Evolutionary conservation across 2,113 vertebrate genomes (phyloP).

Genomic region (Cochlearius cochlearius): DNA sequence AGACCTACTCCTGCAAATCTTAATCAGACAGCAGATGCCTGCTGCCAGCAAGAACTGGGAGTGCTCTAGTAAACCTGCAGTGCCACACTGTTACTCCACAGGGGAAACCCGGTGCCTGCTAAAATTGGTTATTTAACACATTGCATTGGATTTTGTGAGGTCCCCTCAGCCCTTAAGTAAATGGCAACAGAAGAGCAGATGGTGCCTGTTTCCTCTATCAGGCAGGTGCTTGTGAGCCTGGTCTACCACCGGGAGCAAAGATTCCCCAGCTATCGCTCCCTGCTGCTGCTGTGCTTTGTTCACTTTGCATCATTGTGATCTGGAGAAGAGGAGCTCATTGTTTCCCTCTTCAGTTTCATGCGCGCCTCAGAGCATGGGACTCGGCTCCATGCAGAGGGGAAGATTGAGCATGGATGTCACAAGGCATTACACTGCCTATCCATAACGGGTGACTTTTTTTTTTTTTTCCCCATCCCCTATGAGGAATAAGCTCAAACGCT

Average conservation of each 20-base stretch:
- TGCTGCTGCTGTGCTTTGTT: background rate
- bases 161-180: background rate
- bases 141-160: background rate
- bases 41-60: background rate
- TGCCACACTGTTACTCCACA: background rate
- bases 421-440: background rate
- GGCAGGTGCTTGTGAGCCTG: background rate
- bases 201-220: background rate
- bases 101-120: background rate
- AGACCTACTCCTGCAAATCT: constrained; percentile 31
- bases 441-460: background rate
- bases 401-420: background rate
- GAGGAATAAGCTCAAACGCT: background rate
- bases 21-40: constrained; percentile 35
- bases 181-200: background rate
- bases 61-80: background rate
- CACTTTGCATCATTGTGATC: background rate
- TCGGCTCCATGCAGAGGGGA: background rate
- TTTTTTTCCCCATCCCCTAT: rapidly evolving
- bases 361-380: rapidly evolving
- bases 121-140: background rate
- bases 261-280: background rate
- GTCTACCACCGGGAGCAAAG: background rate
- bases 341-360: background rate
- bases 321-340: background rate